Percentiles rank a stretch among this genome's conserved stretches.
These are phyloP conservation scores for Furnarius figulus DNA, from an alignment of 2,113 vertebrate species.

Conservation along the genomic window DNA sequence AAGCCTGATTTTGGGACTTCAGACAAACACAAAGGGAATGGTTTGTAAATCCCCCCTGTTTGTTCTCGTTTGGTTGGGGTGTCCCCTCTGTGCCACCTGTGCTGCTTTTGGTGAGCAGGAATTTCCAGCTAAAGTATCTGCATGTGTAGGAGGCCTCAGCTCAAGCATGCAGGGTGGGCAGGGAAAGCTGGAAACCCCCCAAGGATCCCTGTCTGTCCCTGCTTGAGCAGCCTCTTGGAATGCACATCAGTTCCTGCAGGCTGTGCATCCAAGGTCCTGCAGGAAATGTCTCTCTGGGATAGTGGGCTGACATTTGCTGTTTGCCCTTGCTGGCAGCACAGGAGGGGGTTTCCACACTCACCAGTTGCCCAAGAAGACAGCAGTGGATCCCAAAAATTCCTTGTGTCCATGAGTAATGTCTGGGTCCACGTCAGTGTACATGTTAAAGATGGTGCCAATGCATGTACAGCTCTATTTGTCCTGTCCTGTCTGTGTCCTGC, in stretches of 20 bases:
- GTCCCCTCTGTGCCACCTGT: background rate
- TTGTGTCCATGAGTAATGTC: accelerated
- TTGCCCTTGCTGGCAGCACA: background rate
- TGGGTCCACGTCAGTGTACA: accelerated
- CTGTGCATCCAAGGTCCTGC: accelerated
- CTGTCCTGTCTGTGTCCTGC: background rate
- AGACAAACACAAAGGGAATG: background rate
- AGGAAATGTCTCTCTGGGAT: accelerated
- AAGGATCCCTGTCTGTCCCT: accelerated
- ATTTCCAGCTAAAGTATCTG: background rate
- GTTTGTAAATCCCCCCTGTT: no score
- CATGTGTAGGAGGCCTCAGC: background rate
- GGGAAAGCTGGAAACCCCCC: background rate
- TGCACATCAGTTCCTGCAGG: background rate
- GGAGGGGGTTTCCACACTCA: background rate
- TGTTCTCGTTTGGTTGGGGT: accelerated
- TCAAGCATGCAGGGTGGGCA: background rate
- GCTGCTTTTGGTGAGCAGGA: background rate
- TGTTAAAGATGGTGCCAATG: accelerated
- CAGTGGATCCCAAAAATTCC: background rate
- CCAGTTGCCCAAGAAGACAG: background rate
- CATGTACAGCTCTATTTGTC: accelerated
- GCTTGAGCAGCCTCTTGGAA: background rate
- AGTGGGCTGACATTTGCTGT: background rate
- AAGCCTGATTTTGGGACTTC: background rate